phyloP scores from a whole-genome alignment of 92 coral and sea anemone genomes.

The Bergia puertoricense region DNA sequence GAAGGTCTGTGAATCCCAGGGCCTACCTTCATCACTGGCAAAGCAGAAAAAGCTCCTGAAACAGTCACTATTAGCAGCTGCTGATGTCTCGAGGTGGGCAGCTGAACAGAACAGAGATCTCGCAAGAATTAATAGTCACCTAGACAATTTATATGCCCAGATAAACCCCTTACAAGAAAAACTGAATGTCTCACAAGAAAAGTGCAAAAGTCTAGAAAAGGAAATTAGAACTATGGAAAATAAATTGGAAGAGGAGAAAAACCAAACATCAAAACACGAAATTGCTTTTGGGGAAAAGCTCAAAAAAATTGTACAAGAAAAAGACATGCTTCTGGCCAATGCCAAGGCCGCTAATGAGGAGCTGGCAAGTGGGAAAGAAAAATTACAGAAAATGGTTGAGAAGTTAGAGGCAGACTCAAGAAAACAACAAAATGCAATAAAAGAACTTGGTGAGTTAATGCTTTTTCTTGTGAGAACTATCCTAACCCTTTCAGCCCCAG shows the following conservation, averaged over 20 bases:
- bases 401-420: slow-evolving; percentile 63
- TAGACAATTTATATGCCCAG: slow-evolving; percentile 95
- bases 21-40: slow-evolving; percentile 94
- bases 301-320: slow-evolving; percentile 65
- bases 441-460: slow-evolving; percentile 71
- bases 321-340: slow-evolving; percentile 67
- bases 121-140: slow-evolving; percentile 84
- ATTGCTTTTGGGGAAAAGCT: slow-evolving; percentile 63
- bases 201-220: slow-evolving; percentile 67
- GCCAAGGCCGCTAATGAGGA: slow-evolving; percentile 69
- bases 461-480: too few species aligned
- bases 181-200: slow-evolving; percentile 74
- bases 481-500: too few species aligned
- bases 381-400: slow-evolving; percentile 71
- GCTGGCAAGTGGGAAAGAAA: slow-evolving; percentile 67
- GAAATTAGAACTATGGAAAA: slow-evolving; percentile 70
- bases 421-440: slow-evolving; percentile 67
- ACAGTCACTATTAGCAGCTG: slow-evolving; percentile 94
- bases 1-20: slow-evolving; percentile 95
- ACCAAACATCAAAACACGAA: slow-evolving; percentile 54
- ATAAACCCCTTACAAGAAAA: slow-evolving; percentile 91
- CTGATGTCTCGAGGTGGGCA: slow-evolving; percentile 97
- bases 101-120: slow-evolving; percentile 95
- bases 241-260: slow-evolving; percentile 56
- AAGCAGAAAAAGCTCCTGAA: slow-evolving; percentile 92